Evolutionary conservation across 2,888 invertebrate species (phyloP).

Genomic region (Cheilosia pagana): DNA sequence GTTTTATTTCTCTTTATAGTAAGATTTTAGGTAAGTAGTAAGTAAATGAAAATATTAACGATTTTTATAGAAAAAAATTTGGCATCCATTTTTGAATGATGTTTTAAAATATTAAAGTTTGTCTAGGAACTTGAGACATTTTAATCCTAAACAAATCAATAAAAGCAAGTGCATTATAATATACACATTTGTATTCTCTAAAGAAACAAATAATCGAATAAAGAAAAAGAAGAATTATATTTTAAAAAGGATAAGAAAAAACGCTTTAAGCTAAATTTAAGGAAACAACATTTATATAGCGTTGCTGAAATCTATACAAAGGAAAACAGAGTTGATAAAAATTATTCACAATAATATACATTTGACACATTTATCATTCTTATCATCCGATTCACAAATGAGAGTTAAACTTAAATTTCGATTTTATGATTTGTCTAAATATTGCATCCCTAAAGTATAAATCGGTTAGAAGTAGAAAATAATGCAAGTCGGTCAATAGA

Average conservation of each 20-base stretch:
- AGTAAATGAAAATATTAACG: conserved; percentile 20
- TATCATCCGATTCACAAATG: conserved; percentile 40
- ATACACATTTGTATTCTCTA: conserved; percentile 4
- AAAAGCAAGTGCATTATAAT: conserved; percentile 5
- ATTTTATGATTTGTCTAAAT: conserved; percentile 23
- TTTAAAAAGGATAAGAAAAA: conserved; percentile 40
- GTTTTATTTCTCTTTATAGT: conserved; percentile 24
- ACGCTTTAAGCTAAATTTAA: conserved; percentile 44
- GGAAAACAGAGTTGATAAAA: conserved; percentile 56
- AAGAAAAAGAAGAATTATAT: neutral
- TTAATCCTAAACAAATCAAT: conserved; percentile 25
- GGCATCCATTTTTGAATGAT: conserved; percentile 15
- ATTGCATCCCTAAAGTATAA: conserved; percentile 18
- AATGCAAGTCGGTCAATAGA: neutral
- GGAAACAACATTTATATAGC: conserved; percentile 65
- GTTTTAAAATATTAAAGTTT: conserved; percentile 23
- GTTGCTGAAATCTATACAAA: conserved; percentile 56
- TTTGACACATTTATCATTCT: conserved; percentile 65
- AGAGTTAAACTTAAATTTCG: conserved; percentile 28
- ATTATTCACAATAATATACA: conserved; percentile 64
- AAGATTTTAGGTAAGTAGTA: conserved; percentile 16
- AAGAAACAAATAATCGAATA: neutral
- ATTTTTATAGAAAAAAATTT: conserved; percentile 27
- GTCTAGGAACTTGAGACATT: conserved; percentile 43
- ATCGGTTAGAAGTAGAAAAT: conserved; percentile 30